Percentiles rank a stretch among this genome's conserved stretches.
Conservation (phyloP, 2,113 vertebrate genomes). For the Trematocara stigmaticum region DNA sequence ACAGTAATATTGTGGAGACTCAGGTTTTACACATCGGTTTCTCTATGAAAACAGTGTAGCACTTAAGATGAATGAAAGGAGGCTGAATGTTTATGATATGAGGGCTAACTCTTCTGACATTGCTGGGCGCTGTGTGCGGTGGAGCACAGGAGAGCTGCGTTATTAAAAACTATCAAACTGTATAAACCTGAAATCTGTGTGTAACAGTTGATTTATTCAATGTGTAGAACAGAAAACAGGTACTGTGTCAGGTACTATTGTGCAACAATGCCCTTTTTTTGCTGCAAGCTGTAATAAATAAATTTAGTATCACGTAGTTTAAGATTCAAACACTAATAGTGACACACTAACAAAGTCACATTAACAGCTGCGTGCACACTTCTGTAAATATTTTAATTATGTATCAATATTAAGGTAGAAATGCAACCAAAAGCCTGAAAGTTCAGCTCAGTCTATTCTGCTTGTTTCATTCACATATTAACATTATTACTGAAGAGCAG, state of each 20-base stretch:
- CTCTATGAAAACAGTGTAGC: not conserved
- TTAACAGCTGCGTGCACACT: not conserved
- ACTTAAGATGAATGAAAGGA: rapidly evolving
- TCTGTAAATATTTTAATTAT: not conserved
- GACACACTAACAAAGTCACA: not conserved
- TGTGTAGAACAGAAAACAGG: not conserved
- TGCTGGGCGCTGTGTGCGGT: not conserved
- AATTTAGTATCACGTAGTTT: not conserved
- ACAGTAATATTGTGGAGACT: rapidly evolving
- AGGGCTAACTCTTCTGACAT: not conserved
- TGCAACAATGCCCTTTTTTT: not conserved
- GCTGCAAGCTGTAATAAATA: not conserved
- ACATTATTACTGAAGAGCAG: rapidly evolving
- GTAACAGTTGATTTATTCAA: not conserved
- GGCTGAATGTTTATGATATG: not conserved
- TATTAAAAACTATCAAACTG: not conserved
- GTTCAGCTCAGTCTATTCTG: not conserved
- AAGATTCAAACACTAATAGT: not conserved
- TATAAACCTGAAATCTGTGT: not conserved
- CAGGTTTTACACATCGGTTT: not conserved
- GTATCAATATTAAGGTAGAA: not conserved
- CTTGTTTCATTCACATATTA: not conserved
- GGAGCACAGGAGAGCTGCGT: not conserved
- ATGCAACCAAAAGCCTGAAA: not conserved
- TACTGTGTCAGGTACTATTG: not conserved